A percentile compares a stretch with the other conserved stretches of the same genome.
These are phyloP conservation scores for Leistus spinibarbis DNA, from an alignment of 2,888 invertebrate species.

Conservation along the genomic window DNA sequence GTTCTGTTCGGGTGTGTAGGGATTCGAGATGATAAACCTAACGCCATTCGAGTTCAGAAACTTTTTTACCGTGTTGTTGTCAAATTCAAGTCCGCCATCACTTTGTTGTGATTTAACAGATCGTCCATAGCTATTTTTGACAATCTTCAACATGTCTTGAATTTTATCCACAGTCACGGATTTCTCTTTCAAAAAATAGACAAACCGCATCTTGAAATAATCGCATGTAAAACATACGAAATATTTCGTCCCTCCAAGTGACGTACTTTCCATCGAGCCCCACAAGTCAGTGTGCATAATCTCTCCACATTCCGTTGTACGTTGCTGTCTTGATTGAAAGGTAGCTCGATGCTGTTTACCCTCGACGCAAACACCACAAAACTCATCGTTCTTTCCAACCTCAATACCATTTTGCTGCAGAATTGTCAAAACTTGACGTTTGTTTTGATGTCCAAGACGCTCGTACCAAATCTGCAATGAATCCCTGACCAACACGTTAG, in stretches of 20 bases:
- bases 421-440: conserved; percentile 39
- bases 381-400: conserved; percentile 28
- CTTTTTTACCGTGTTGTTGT: conserved; percentile 1
- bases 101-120: not conserved
- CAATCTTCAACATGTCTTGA: not conserved
- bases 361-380: conserved; percentile 42
- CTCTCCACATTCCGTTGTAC: conserved; percentile 17
- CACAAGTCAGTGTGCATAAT: conserved; percentile 40
- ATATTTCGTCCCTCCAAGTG: conserved; percentile 30
- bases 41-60: conserved; percentile 2
- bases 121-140: not conserved
- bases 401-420: conserved; percentile 38
- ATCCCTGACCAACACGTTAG: not conserved
- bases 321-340: conserved; percentile 32
- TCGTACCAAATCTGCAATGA: conserved; percentile 42
- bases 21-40: conserved; percentile 2
- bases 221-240: conserved; percentile 40
- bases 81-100: conserved; percentile 6
- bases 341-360: conserved; percentile 42
- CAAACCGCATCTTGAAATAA: conserved; percentile 19
- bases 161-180: not conserved
- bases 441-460: conserved; percentile 33
- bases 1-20: conserved; percentile 20
- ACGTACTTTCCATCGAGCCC: conserved; percentile 24
- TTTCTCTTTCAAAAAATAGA: not conserved